Evolutionary conservation across 2,888 invertebrate species (phyloP).

Genomic region (Synergus japonicus): DNA sequence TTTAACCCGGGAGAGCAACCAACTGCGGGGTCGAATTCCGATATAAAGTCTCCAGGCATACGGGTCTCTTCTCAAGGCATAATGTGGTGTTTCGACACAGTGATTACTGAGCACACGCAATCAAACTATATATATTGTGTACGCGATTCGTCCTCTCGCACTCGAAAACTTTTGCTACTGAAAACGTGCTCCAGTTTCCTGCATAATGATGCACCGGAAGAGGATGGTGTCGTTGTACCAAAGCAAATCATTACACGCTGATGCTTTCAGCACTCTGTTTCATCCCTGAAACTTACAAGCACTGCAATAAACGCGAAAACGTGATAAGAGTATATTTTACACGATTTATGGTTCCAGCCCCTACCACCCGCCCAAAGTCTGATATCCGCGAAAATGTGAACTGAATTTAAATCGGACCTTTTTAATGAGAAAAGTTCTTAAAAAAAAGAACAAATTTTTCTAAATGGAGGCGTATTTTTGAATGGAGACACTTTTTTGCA

Average conservation of each 20-base stretch:
- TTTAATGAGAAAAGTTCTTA: background rate
- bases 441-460: background rate
- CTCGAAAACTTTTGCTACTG: slow-evolving; percentile 18
- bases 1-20: slow-evolving; percentile 19
- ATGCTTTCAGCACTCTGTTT: slow-evolving; percentile 32
- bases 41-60: slow-evolving; percentile 20
- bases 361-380: background rate
- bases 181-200: slow-evolving; percentile 39
- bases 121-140: background rate
- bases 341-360: background rate
- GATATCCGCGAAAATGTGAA: background rate
- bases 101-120: background rate
- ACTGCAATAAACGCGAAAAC: slow-evolving; percentile 33
- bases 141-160: slow-evolving; percentile 10
- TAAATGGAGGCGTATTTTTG: background rate
- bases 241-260: slow-evolving; percentile 41
- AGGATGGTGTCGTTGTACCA: slow-evolving; percentile 20
- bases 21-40: slow-evolving; percentile 26
- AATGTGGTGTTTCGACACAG: background rate
- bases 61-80: background rate
- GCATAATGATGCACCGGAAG: slow-evolving; percentile 33
- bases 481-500: background rate
- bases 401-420: background rate
- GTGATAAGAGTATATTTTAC: slow-evolving; percentile 38
- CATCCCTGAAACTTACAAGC: slow-evolving; percentile 29